These are phyloP conservation scores for Ariopsis seemanni DNA, from an alignment of 2,113 vertebrate species.

Conservation along the genomic window DNA sequence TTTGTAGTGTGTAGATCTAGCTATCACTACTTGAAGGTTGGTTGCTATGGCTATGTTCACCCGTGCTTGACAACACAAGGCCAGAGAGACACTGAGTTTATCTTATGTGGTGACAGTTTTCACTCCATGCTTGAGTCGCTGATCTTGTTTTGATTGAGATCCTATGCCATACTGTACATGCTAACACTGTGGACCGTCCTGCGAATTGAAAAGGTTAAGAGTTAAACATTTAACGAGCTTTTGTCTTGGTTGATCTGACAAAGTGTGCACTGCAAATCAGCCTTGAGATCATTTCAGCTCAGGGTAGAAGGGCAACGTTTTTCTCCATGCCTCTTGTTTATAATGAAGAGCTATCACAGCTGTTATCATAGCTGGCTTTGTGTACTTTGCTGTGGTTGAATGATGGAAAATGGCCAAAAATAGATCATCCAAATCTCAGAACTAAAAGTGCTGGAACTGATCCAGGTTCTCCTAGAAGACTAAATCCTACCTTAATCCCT, in stretches of 20 bases:
- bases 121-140: neutral
- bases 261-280: neutral
- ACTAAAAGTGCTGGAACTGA: neutral
- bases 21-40: neutral
- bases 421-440: neutral
- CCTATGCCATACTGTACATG: neutral
- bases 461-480: neutral
- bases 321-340: neutral
- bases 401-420: neutral
- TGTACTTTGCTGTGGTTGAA: neutral
- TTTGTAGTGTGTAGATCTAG: neutral
- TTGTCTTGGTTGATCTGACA: neutral
- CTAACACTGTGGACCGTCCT: neutral
- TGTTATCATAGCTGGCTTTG: conserved; percentile 23
- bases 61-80: neutral
- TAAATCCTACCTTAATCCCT: neutral
- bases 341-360: conserved; percentile 15
- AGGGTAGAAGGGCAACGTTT: neutral
- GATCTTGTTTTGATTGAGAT: neutral
- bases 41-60: neutral
- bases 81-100: neutral
- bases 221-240: neutral
- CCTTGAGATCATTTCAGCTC: neutral
- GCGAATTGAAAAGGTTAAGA: neutral
- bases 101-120: neutral